phyloP scores from a whole-genome alignment of 2,113 vertebrate genomes.

The Phaetusa simplex region DNA sequence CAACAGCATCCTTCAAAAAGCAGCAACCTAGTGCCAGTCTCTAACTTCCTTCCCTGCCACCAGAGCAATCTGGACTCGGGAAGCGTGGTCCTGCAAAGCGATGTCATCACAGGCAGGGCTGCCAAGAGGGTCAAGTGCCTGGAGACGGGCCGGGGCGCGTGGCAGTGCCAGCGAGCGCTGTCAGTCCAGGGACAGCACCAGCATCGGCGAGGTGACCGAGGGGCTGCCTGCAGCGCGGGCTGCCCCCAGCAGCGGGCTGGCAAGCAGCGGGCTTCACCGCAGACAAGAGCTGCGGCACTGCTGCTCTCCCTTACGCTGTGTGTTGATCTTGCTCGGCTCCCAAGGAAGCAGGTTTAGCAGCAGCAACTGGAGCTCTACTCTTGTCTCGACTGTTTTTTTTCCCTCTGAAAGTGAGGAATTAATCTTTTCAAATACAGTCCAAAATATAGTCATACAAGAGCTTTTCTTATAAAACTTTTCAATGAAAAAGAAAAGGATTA shows the following conservation, averaged over 20 bases:
- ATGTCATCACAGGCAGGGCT: neutral
- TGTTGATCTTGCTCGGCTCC: neutral
- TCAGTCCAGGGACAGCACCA: accelerated
- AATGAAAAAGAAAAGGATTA: neutral
- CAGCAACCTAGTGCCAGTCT: neutral
- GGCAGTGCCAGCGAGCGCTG: neutral
- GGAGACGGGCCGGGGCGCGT: accelerated
- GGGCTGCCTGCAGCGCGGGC: accelerated
- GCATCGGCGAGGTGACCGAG: accelerated
- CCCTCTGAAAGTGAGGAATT: neutral
- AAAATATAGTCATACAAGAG: neutral
- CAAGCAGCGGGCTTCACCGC: too few relatives aligned
- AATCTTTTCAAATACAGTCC: neutral
- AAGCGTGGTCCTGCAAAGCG: accelerated
- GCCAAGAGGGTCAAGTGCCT: accelerated
- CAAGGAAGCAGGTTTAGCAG: neutral
- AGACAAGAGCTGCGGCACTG: neutral
- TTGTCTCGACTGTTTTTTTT: neutral
- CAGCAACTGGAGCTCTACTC: neutral
- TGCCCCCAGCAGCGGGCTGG: neutral
- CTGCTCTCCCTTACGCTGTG: accelerated
- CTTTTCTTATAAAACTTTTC: neutral
- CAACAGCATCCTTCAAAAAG: neutral
- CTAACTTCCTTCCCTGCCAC: too few relatives aligned
- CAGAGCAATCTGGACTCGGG: neutral